Evolutionary conservation across 2,888 invertebrate species (phyloP).

Genomic region (Dynastes tityus): DNA sequence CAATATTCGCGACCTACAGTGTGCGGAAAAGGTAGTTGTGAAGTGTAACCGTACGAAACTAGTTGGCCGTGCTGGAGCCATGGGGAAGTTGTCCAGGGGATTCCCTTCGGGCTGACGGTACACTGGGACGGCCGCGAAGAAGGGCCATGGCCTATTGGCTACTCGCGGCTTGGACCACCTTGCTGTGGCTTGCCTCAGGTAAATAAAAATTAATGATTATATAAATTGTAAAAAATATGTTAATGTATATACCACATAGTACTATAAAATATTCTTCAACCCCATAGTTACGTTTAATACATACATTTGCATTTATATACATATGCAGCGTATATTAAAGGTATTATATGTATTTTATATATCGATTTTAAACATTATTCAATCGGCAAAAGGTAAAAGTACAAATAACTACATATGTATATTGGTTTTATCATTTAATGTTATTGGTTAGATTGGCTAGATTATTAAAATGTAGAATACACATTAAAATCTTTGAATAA

Average conservation of each 20-base stretch:
- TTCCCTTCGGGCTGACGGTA: slow-evolving; percentile 75
- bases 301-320: slow-evolving; percentile 19
- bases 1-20: slow-evolving; percentile 21
- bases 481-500: no score
- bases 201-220: slow-evolving; percentile 53
- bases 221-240: background rate
- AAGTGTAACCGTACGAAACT: slow-evolving; percentile 41
- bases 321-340: background rate
- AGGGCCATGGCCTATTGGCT: slow-evolving; percentile 67
- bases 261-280: slow-evolving; percentile 26
- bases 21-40: slow-evolving; percentile 48
- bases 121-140: slow-evolving; percentile 67
- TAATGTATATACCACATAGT: background rate
- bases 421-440: background rate
- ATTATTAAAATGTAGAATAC: no score
- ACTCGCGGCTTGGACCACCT: slow-evolving; percentile 70
- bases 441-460: no score
- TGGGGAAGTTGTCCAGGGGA: slow-evolving; percentile 72
- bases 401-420: slow-evolving; percentile 20
- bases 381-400: slow-evolving; percentile 56
- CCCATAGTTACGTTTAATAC: slow-evolving; percentile 45
- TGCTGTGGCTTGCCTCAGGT: slow-evolving; percentile 69
- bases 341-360: slow-evolving; percentile 48
- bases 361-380: slow-evolving; percentile 59
- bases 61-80: slow-evolving; percentile 53